Conservation (phyloP, 1,140 invertebrate species). For the Heliconius himera region DNA sequence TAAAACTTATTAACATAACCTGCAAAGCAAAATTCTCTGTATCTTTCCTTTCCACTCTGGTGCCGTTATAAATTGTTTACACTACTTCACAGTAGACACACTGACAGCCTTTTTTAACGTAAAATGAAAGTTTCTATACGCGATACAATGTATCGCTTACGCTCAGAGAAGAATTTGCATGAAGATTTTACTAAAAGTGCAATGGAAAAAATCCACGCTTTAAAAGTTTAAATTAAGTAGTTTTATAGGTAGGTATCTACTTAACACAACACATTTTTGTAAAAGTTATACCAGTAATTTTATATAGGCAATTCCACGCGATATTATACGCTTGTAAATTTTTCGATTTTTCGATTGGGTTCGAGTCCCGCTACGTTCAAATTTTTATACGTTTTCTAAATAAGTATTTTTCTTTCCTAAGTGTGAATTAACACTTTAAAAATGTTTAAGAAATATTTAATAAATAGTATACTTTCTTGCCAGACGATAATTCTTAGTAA, state of each 20-base stretch:
- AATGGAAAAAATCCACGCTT: neutral
- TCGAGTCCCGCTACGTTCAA: too few species aligned
- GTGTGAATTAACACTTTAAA: too few species aligned
- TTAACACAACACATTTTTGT: too few species aligned
- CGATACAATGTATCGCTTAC: slow-evolving; percentile 7
- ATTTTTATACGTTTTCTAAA: too few species aligned
- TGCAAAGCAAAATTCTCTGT: neutral
- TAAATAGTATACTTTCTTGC: too few species aligned
- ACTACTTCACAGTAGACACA: slow-evolving; percentile 8
- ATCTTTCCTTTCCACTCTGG: neutral
- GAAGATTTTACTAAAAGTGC: slow-evolving; percentile 6
- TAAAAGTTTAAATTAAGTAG: neutral
- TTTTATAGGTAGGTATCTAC: neutral
- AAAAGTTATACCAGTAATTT: too few species aligned
- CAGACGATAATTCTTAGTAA: too few species aligned
- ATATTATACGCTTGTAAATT: too few species aligned
- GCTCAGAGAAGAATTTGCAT: slow-evolving; percentile 7
- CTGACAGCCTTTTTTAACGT: slow-evolving; percentile 5
- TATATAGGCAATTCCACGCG: too few species aligned
- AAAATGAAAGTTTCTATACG: slow-evolving; percentile 1
- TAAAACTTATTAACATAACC: neutral
- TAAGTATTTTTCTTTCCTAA: too few species aligned
- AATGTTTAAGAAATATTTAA: too few species aligned
- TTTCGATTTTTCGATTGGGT: too few species aligned
- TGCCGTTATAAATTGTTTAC: slow-evolving; percentile 11